phyloP scores from a whole-genome alignment of 1,140 invertebrate species.

The Mamestra configurata region DNA sequence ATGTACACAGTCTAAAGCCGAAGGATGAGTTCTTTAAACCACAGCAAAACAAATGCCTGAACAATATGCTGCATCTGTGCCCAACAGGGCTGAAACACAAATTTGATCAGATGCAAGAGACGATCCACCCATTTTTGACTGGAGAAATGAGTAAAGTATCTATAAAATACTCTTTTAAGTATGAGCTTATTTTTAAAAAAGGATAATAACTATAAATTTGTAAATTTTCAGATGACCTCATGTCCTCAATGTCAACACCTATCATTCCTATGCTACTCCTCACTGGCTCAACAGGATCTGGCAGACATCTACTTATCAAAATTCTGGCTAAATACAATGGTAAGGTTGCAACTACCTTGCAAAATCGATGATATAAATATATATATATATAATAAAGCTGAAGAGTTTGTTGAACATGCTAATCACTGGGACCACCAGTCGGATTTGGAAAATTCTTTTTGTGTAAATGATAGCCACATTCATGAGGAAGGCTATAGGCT shows the following conservation, averaged over 20 bases:
- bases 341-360: constrained; percentile 47
- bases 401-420: too few relatives aligned
- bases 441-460: too few relatives aligned
- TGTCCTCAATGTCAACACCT: constrained; percentile 74
- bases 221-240: constrained; percentile 75
- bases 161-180: not conserved
- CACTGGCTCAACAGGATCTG: constrained; percentile 78
- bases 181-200: not conserved
- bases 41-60: constrained; percentile 42
- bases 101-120: constrained; percentile 81
- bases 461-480: too few relatives aligned
- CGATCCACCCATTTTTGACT: constrained; percentile 80
- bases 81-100: constrained; percentile 79
- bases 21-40: constrained; percentile 72
- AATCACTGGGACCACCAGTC: too few relatives aligned
- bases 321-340: constrained; percentile 84
- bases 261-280: constrained; percentile 83
- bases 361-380: too few relatives aligned
- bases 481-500: too few relatives aligned
- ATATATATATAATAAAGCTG: too few relatives aligned
- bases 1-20: constrained; percentile 79
- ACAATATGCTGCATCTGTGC: constrained; percentile 67
- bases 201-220: not conserved
- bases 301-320: constrained; percentile 76
- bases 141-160: constrained; percentile 79